phyloP scores from a whole-genome alignment of 2,797 vertebrate species.

The Danio choprae region DNA sequence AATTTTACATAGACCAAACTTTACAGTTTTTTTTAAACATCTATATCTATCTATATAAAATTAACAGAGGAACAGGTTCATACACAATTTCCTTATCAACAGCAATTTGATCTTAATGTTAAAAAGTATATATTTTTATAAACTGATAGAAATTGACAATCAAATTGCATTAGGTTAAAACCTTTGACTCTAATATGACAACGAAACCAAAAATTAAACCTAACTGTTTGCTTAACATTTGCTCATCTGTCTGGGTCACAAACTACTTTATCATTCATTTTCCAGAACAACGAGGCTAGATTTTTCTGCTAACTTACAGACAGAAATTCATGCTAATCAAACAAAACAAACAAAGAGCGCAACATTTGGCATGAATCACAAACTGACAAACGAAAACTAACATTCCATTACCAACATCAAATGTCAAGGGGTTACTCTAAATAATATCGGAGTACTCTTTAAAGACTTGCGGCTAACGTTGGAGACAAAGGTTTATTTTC shows the following conservation, averaged over 20 bases:
- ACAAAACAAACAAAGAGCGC: slow-evolving; percentile 10
- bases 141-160: too few relatives aligned
- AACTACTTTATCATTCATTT: not conserved
- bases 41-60: too few relatives aligned
- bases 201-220: too few relatives aligned
- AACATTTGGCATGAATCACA: slow-evolving; percentile 40
- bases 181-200: too few relatives aligned
- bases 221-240: too few relatives aligned
- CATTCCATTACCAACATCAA: slow-evolving; percentile 1
- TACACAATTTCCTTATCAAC: too few relatives aligned
- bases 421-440: slow-evolving; percentile 26
- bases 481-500: not conserved
- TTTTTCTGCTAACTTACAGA: not conserved
- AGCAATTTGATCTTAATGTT: too few relatives aligned
- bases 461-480: not conserved
- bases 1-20: too few relatives aligned
- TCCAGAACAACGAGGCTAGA: not conserved
- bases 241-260: not conserved
- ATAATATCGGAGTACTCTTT: not conserved
- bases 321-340: not conserved
- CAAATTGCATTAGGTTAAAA: too few relatives aligned
- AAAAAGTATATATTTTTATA: too few relatives aligned
- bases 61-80: too few relatives aligned
- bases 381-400: slow-evolving; percentile 29
- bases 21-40: too few relatives aligned